phyloP scores from a whole-genome alignment of 35 echinoderm and acorn worm genomes.

The Ophioderma brevispina region DNA sequence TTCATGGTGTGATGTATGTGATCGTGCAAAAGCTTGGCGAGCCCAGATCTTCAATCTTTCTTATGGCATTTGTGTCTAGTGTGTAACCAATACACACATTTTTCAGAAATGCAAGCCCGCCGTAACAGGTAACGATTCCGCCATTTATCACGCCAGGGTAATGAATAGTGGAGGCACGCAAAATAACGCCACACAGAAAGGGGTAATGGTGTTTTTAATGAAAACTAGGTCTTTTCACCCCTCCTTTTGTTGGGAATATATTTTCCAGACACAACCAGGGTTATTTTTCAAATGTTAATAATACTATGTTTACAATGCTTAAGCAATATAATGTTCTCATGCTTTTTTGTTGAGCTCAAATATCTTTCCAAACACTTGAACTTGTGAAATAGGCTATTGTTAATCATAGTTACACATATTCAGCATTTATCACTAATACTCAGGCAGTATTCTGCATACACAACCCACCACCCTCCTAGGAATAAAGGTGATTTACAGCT shows the following conservation, averaged over 20 bases:
- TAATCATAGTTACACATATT: conserved; percentile 8
- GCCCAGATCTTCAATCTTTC: not conserved
- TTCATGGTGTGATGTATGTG: not conserved
- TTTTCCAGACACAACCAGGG: not conserved
- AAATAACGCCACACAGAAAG: not conserved
- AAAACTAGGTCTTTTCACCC: conserved; percentile 9
- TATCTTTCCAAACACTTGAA: not conserved
- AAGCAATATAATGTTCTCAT: conserved; percentile 4
- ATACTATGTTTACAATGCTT: not conserved
- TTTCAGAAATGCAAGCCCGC: not conserved
- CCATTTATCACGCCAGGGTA: not conserved
- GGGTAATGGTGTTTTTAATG: not conserved
- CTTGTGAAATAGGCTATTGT: not conserved
- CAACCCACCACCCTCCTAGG: not conserved
- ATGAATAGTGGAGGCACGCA: not conserved
- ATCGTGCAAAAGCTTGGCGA: not conserved
- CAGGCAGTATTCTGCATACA: not conserved
- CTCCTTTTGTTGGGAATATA: not conserved
- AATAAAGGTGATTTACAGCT: no score
- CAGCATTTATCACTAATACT: not conserved
- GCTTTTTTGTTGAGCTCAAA: not conserved
- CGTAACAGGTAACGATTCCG: not conserved
- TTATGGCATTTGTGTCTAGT: not conserved
- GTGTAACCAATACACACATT: conserved; percentile 1
- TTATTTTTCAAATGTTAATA: conserved; percentile 16